phyloP scores from a whole-genome alignment of 1,140 invertebrate species.

The Drosophila santomea region DNA sequence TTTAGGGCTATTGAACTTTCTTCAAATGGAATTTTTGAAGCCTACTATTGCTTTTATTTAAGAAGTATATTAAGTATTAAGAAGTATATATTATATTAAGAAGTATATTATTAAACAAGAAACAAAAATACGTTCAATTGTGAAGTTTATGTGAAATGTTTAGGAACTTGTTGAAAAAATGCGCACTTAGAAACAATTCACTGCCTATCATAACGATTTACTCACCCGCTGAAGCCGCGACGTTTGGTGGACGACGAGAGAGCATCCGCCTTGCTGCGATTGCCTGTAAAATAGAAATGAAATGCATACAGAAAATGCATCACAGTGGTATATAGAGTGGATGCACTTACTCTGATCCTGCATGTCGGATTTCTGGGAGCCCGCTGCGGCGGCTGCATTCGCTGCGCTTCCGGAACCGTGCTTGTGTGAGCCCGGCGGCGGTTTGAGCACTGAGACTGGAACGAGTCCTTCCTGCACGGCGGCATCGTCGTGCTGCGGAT shows the following conservation, averaged over 20 bases:
- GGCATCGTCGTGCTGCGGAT: constrained; percentile 86
- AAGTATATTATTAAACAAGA: too few relatives aligned
- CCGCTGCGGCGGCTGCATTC: constrained; percentile 25
- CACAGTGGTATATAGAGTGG: neutral
- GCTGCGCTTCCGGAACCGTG: constrained; percentile 50
- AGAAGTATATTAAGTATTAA: too few relatives aligned
- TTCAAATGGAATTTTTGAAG: too few relatives aligned
- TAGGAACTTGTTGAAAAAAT: too few relatives aligned
- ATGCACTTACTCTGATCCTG: constrained; percentile 77
- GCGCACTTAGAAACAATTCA: neutral
- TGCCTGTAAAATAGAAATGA: constrained; percentile 40
- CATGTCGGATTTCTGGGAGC: constrained; percentile 65
- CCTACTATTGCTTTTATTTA: too few relatives aligned
- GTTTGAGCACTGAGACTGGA: constrained; percentile 92
- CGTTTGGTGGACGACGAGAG: constrained; percentile 87
- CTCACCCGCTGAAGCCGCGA: constrained; percentile 92
- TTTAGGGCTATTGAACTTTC: too few relatives aligned
- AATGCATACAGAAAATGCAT: neutral
- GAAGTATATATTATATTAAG: too few relatives aligned
- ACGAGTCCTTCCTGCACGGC: constrained; percentile 92
- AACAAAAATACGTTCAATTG: too few relatives aligned
- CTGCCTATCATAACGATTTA: constrained; percentile 34
- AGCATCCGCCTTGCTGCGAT: constrained; percentile 86
- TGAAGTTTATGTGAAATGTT: too few relatives aligned
- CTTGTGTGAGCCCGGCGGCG: constrained; percentile 87